Base-by-base conservation (phyloP, 1,140 invertebrate genomes). In the Bombus superbus region DNA sequence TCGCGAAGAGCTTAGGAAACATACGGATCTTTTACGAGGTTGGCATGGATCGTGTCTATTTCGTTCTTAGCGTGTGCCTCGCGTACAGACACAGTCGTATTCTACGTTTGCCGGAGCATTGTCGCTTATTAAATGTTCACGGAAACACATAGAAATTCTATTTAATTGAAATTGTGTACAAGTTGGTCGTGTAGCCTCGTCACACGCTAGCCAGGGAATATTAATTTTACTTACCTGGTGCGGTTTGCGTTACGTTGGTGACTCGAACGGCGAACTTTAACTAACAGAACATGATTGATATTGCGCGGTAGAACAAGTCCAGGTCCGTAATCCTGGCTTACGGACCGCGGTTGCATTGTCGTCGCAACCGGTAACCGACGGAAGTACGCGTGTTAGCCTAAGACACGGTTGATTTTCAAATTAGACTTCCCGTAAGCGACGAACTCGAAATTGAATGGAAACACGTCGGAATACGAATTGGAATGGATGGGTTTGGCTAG, bases 251-350 rank as follows among this genome's bases (percentile, higher is more conserved):
- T 64, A 35, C 32, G 81, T 32, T 47, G 38, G 42, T 8, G 9
- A 75, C 13, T 59, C 22, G 32, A 75, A 64, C 15, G 71, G 3
- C 4, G 72, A 83, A 74, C 71, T 83, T 83, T 74, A 82, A 64
- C 72, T 64, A 82, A 75, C 72, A n/a, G 81, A 66, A 83, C 81
- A 66, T 83, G 81, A 76, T 75, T 83, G 59, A 83, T 83, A 83
- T 66, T 47, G 81, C 75, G 72, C 53, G 32, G 44, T 10, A 25
- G 62, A 73, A 47, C 57, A 32, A 44, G 40, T 40, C 38, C 57
- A 13, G 38, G 22, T 22, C 22, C 53, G n/a, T 83, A 83, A 83
- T 83, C 72, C 72, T 32, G 35, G 72, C 22, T 74, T 83, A 83
- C 28, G 13, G 18, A 1, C 47, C n/a, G 71, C 59, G 72, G 59